Conservation (phyloP, 1,140 invertebrate genomes). For the Drosophila nikananu region DNA sequence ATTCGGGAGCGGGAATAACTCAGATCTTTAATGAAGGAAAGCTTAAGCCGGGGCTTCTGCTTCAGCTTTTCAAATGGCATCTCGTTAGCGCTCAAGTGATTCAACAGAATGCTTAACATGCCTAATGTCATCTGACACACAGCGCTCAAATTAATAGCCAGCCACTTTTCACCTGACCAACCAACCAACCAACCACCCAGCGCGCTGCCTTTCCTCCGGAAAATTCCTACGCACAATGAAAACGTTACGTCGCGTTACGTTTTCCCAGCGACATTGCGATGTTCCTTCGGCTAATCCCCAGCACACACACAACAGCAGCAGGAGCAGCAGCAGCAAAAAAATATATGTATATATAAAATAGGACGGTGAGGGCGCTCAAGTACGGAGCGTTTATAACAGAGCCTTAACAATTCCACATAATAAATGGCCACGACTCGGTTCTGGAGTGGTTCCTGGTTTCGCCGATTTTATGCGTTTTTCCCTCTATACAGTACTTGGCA, state of each 20-base stretch:
- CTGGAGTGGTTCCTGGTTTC: constrained; percentile 29
- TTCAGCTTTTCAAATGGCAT: constrained; percentile 76
- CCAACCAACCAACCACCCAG: constrained; percentile 43
- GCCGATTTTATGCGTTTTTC: constrained; percentile 78
- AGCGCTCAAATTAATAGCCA: constrained; percentile 80
- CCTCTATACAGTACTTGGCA: constrained; percentile 63
- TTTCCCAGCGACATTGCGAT: constrained; percentile 45
- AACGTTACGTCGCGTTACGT: constrained; percentile 68
- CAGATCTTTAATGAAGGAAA: constrained; percentile 50
- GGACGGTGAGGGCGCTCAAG: constrained; percentile 56
- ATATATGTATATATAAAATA: constrained; percentile 6
- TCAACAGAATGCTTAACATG: constrained; percentile 82
- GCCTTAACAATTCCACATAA: constrained; percentile 75
- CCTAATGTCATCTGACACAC: constrained; percentile 80
- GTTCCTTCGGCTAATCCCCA: constrained; percentile 70
- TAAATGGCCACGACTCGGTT: constrained; percentile 71
- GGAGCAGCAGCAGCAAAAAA: constrained; percentile 2
- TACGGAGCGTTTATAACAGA: constrained; percentile 71
- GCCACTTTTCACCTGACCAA: constrained; percentile 80
- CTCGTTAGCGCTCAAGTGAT: constrained; percentile 80
- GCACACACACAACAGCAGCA: constrained; percentile 23
- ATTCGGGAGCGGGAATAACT: constrained; percentile 43
- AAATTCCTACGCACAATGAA: constrained; percentile 75
- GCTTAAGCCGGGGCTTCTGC: constrained; percentile 53
- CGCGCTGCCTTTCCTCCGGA: neutral